These are phyloP conservation scores for Leptinotarsa defecta DNA, from an alignment of 1,140 invertebrate genomes.

Conservation along the genomic window DNA sequence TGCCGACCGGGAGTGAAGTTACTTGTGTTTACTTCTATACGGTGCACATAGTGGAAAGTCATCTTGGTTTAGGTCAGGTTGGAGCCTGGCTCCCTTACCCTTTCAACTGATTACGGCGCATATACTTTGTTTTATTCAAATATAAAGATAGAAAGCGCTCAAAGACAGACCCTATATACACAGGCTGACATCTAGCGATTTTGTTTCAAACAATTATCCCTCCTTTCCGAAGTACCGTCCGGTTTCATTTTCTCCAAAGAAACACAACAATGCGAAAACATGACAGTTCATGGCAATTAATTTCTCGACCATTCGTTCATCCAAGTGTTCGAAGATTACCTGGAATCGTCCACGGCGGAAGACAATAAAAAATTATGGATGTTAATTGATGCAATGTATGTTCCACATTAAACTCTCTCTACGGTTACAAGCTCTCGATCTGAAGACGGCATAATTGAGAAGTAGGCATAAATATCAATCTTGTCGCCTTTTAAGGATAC, in stretches of 20 bases:
- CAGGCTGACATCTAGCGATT: not conserved
- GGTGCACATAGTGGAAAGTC: too few species aligned
- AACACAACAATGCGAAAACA: slow-evolving; percentile 2
- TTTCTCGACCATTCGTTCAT: slow-evolving; percentile 1
- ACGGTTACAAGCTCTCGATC: slow-evolving; percentile 15
- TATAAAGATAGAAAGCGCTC: too few species aligned
- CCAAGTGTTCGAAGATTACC: slow-evolving; percentile 4
- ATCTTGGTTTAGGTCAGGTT: too few species aligned
- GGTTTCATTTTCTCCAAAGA: slow-evolving; percentile 7
- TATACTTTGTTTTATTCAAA: too few species aligned
- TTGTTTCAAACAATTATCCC: not conserved
- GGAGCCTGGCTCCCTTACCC: too few species aligned
- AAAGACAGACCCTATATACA: too few species aligned
- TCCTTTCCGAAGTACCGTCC: not conserved
- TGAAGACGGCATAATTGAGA: slow-evolving; percentile 32
- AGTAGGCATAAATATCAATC: slow-evolving; percentile 36
- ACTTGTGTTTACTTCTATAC: too few species aligned
- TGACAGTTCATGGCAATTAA: not conserved
- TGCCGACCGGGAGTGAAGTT: too few species aligned
- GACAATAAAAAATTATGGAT: slow-evolving; percentile 21
- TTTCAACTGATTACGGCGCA: too few species aligned
- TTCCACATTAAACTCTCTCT: slow-evolving; percentile 24
- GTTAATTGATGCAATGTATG: slow-evolving; percentile 26
- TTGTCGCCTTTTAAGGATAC: slow-evolving; percentile 26
- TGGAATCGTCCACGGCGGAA: slow-evolving; percentile 16